phyloP scores from a whole-genome alignment of 2,888 invertebrate genomes.

The Aphodius sticticus region DNA sequence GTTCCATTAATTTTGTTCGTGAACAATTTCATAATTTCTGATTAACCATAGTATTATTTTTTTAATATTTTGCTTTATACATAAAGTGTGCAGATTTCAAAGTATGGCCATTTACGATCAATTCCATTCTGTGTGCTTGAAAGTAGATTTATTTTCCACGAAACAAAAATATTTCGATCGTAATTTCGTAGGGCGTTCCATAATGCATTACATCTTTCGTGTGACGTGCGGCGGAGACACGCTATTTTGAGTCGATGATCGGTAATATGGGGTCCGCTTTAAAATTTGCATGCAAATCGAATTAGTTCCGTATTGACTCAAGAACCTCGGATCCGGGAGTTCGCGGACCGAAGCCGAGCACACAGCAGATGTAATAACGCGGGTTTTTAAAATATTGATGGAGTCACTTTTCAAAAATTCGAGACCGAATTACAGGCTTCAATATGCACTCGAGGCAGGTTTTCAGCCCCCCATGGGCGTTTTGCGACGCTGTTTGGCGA shows the following conservation, averaged over 20 bases:
- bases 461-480: background rate
- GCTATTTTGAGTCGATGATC: conserved; percentile 13
- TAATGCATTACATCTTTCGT: background rate
- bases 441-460: background rate
- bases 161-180: background rate
- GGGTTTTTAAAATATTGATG: conserved; percentile 15
- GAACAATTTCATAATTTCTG: no score
- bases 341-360: conserved; percentile 27
- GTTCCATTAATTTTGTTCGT: no score
- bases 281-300: conserved; percentile 59
- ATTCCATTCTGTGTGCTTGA: no score
- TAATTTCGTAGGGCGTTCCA: background rate
- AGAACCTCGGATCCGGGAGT: conserved; percentile 37
- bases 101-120: no score
- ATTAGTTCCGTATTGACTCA: conserved; percentile 57
- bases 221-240: background rate
- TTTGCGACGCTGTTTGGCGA: background rate
- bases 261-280: conserved; percentile 37
- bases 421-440: background rate
- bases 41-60: no score
- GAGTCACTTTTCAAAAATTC: background rate
- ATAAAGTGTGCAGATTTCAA: no score
- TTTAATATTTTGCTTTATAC: no score
- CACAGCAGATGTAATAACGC: conserved; percentile 42
- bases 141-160: no score